phyloP scores from a whole-genome alignment of 2,888 invertebrate genomes.

The Busseola fusca region DNA sequence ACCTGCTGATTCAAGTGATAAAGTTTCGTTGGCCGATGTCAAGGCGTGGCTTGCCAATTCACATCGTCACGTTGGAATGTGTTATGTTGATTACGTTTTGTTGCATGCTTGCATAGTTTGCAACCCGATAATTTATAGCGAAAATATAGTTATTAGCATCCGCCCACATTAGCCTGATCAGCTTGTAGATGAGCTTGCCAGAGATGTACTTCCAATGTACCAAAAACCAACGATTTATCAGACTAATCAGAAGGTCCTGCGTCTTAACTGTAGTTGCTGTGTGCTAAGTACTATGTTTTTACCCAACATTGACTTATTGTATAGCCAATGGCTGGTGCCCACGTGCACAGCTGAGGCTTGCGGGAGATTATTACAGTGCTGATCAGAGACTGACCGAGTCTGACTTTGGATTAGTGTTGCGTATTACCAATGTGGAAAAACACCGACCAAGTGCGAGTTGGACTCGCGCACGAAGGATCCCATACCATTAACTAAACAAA shows the following conservation, averaged over 20 bases:
- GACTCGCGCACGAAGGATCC: too few species aligned
- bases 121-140: not conserved
- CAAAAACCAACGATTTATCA: not conserved
- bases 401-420: not conserved
- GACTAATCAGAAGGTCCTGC: not conserved
- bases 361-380: not conserved
- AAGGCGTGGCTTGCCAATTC: conserved; percentile 25
- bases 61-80: conserved; percentile 13
- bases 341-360: not conserved
- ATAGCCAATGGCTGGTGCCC: not conserved
- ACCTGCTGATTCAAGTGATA: conserved; percentile 19
- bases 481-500: too few species aligned
- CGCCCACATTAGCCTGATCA: not conserved
- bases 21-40: conserved; percentile 20
- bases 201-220: not conserved
- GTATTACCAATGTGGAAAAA: not conserved
- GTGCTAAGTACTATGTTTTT: not conserved
- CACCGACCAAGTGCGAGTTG: too few species aligned
- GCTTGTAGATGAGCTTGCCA: conserved; percentile 9
- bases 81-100: not conserved
- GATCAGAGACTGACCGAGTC: not conserved
- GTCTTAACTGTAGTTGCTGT: not conserved
- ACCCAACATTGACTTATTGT: not conserved
- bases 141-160: not conserved
- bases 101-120: not conserved